A percentile compares a stretch with the other conserved stretches of the same genome.
Evolutionary conservation across 2,888 invertebrate genomes (phyloP).

Genomic region (Limnephilus rhombicus): DNA sequence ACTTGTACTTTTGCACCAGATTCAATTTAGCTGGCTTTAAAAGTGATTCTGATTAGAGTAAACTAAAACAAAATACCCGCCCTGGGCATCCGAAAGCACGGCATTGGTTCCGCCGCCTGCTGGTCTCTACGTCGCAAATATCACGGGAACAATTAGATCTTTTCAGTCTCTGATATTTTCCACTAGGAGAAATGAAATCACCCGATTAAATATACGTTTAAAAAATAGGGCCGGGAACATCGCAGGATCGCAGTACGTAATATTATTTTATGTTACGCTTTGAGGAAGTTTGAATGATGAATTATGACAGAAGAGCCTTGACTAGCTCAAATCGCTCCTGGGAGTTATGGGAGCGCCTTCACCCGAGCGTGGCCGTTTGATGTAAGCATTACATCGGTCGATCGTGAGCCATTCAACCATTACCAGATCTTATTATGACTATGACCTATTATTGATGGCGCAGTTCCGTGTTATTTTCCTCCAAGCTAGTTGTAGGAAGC

Average conservation of each 20-base stretch:
- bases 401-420: neutral
- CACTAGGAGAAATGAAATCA: too few relatives aligned
- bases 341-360: slow-evolving; percentile 8
- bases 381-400: neutral
- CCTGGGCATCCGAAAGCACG: neutral
- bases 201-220: too few relatives aligned
- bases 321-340: too few relatives aligned
- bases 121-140: neutral
- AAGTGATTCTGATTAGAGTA: neutral
- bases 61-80: neutral
- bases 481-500: neutral
- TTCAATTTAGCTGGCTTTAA: neutral
- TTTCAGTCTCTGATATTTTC: too few relatives aligned
- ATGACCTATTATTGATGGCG: neutral
- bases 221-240: neutral
- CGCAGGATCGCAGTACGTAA: neutral
- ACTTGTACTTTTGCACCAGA: neutral
- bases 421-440: neutral
- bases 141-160: neutral
- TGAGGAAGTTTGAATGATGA: slow-evolving; percentile 1
- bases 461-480: slow-evolving; percentile 1
- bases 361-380: neutral
- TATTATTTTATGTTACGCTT: neutral
- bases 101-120: too few relatives aligned
- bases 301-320: neutral